phyloP scores from a whole-genome alignment of 2,888 invertebrate genomes.

The Nematopogon swammerdamellus region DNA sequence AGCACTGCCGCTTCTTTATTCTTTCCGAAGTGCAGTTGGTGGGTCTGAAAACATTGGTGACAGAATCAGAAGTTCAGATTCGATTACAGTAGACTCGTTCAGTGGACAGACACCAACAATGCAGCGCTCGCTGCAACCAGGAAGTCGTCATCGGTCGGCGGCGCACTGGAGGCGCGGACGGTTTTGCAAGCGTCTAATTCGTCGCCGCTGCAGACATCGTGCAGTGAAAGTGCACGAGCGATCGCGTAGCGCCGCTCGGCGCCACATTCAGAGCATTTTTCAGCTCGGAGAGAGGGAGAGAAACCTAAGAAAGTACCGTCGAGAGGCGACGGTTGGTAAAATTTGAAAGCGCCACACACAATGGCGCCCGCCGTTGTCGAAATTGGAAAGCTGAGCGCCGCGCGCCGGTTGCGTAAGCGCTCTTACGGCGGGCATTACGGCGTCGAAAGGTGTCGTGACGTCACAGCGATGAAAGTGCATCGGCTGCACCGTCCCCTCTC shows the following conservation, averaged over 20 bases:
- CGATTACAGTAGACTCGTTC: too few relatives aligned
- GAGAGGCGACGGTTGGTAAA: slow-evolving; percentile 46
- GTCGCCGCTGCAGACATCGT: not conserved
- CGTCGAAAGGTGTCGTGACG: too few relatives aligned
- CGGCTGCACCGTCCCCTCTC: slow-evolving; percentile 33
- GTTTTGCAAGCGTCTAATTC: too few relatives aligned
- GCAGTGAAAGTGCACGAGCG: slow-evolving; percentile 7
- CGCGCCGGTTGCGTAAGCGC: slow-evolving; percentile 48
- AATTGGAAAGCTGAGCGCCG: slow-evolving; percentile 56
- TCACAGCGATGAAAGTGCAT: slow-evolving; percentile 53
- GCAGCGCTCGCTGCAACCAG: too few relatives aligned
- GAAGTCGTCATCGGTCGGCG: not conserved
- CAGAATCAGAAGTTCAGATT: too few relatives aligned
- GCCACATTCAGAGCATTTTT: slow-evolving; percentile 46
- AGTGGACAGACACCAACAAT: too few relatives aligned
- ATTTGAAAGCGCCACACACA: slow-evolving; percentile 56
- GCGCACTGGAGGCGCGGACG: not conserved
- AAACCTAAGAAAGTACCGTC: slow-evolving; percentile 50
- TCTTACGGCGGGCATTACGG: slow-evolving; percentile 47
- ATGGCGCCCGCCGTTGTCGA: slow-evolving; percentile 48
- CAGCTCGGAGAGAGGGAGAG: slow-evolving; percentile 42
- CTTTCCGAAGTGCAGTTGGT: too few relatives aligned
- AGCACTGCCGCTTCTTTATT: too few relatives aligned
- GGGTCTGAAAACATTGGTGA: too few relatives aligned
- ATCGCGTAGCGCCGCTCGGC: too few relatives aligned